Base-by-base conservation (phyloP, 2,797 vertebrate genomes). In the Pseudochirops corinnae region DNA sequence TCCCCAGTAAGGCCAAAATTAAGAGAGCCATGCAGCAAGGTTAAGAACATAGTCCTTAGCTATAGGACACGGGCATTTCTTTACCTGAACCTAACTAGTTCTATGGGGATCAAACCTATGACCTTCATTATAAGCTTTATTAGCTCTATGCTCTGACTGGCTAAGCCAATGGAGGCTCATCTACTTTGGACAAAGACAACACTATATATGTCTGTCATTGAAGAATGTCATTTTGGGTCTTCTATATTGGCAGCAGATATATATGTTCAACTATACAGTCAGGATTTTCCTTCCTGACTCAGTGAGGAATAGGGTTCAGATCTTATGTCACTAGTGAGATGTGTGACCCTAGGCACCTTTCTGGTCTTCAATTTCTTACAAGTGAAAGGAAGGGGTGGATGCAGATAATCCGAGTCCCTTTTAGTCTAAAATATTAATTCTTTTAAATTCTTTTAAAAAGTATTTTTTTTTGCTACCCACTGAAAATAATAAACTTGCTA, bases 391-490 rank as follows among this genome's bases (percentile, higher is more conserved):
- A 26, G 10, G 24, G 39, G 50, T 26, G 0, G 24, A 87, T 87
- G 74, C 11, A 46, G 39, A 46, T 87, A 4, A 87, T 87, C 26
- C 74, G 50, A 87, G 24, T 26, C 0, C 3, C 57, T 67, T 93
- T 92, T n/a, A 62, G 12, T 52, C 82, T 53, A 93, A 14, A 46
- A 29, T 28, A 16, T 56, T 53, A 67, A 53, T 56, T n/a, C n/a
- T n/a, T n/a, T n/a, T n/a, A n/a, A 96, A 95, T 62, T 46, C 46
- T 90, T 96, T 90, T 74, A 33, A 90, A 82, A 87, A 50, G n/a
- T 26, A 26, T 56, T 94, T 57, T 97, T 95, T 96, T 97, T 95
- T 96, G 74, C 50, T 94, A 26, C 39, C 91, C 90, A 94, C 0
- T 57, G 82, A 94, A 95, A 94, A 94, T 56, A 92, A 74, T 56